Base-by-base conservation (phyloP, 2,888 invertebrate species). In the Ophion obscuratus region DNA sequence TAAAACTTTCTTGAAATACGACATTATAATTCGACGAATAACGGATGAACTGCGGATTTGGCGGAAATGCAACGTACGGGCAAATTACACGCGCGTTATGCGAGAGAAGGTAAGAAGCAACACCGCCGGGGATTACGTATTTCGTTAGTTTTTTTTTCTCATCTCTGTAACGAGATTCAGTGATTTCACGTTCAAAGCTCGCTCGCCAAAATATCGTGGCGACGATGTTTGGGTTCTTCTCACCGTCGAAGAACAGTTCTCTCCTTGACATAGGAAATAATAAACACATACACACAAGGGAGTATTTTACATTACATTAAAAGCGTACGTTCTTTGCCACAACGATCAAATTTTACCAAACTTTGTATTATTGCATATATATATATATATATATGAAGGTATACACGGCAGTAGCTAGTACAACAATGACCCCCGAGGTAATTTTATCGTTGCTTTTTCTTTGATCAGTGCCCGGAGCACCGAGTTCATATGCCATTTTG, bases 331-430 rank as follows among this genome's bases (percentile, higher is more conserved):
- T 88, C 80, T 88, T 88, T 88, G 89, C 90, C 78, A 90, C 90
- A 90, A 87, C 88, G 86, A 89, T 85, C 85, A 87, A 88, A 87
- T 86, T 84, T 87, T 86, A 86, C 81, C 86, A 90, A 88, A 90
- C 80, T 88, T 83, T 78, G 59, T 74, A 64, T 68, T 59, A 64
- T 71, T 74, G 64, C 81, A 89, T 89, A 87, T 89, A 88, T 88
- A 90, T 87, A 87, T 61, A 88, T 64, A 79, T 88, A 86, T 59
- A 88, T 71, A 81, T 88, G 85, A 90, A 92, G 91, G 91, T 91
- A 91, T 92, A 92, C 91, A 92, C 90, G 90, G 92, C 90, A 90
- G 87, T 93, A 93, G 93, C 93, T 92, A 91, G 90, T 93, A 93
- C 92, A 92, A 93, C 93, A 93, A 91, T 89, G 88, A 93, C 86